phyloP scores from a whole-genome alignment of 2,797 vertebrate species.

The Perdix hodgsoniae region DNA sequence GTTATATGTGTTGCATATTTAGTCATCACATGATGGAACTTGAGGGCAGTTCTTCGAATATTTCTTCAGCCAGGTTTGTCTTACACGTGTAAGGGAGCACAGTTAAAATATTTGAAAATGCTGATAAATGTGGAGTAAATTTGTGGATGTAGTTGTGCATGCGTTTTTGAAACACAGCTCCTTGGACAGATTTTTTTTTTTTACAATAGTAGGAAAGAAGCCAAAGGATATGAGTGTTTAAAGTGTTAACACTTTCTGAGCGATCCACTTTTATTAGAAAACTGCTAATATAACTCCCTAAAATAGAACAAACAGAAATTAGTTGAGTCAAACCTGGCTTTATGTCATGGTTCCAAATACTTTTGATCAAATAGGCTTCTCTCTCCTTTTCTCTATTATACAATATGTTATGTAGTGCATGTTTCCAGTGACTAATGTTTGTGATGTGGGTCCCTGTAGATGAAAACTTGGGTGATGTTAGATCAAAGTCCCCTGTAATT shows the following conservation, averaged over 20 bases:
- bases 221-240: neutral
- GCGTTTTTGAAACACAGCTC: neutral
- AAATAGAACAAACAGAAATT: neutral
- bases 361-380: constrained; percentile 59
- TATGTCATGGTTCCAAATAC: constrained; percentile 18
- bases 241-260: neutral
- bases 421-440: constrained; percentile 22
- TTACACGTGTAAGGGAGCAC: constrained; percentile 5
- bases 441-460: constrained; percentile 31
- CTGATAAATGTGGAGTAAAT: neutral
- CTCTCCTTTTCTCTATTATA: neutral
- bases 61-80: neutral
- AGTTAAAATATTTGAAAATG: constrained; percentile 42
- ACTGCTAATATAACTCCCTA: neutral
- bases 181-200: neutral
- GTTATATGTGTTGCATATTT: constrained; percentile 53
- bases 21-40: constrained; percentile 6
- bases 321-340: constrained; percentile 49
- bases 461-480: constrained; percentile 55
- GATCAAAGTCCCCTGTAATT: constrained; percentile 69
- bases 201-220: constrained; percentile 18
- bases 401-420: neutral
- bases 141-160: neutral
- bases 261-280: neutral
- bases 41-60: constrained; percentile 9